Evolutionary conservation across 2,797 vertebrate genomes (phyloP).

Genomic region (Crenichthys baileyi): DNA sequence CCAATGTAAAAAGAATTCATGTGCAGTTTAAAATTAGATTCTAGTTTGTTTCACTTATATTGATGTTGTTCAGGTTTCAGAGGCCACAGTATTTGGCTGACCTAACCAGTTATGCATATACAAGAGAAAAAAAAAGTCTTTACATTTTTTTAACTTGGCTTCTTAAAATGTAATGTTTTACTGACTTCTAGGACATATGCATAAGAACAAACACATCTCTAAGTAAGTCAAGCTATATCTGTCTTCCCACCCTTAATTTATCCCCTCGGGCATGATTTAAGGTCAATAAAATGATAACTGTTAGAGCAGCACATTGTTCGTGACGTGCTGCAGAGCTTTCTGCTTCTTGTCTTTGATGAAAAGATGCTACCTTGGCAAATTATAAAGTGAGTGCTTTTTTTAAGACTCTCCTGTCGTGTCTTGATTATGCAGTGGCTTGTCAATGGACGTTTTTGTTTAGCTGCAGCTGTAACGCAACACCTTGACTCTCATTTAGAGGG

Average conservation of each 20-base stretch:
- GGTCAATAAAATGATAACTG: constrained; percentile 54
- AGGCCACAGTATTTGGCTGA: not conserved
- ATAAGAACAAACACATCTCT: constrained; percentile 20
- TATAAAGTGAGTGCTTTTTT: constrained; percentile 57
- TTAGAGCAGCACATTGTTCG: constrained; percentile 47
- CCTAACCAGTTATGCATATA: not conserved
- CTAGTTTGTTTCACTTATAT: not conserved
- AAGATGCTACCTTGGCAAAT: constrained; percentile 69
- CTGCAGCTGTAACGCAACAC: constrained; percentile 36
- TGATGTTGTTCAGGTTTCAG: not conserved
- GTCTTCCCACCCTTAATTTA: constrained; percentile 52
- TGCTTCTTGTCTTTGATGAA: constrained; percentile 56
- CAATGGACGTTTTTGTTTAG: constrained; percentile 58
- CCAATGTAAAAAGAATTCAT: not conserved
- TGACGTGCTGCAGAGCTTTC: constrained; percentile 50
- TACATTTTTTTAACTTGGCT: no score
- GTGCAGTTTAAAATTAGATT: constrained; percentile 23
- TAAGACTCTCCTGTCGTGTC: constrained; percentile 55
- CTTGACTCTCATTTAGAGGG: constrained; percentile 28
- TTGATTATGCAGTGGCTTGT: constrained; percentile 56
- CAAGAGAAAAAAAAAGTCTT: not conserved
- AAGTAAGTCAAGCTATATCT: constrained; percentile 47
- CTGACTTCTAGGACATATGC: constrained; percentile 2
- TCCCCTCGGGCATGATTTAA: constrained; percentile 59
- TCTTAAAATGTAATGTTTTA: not conserved